phyloP scores from a whole-genome alignment of 92 coral and sea anemone genomes.

The Umimayanthus chanpuru region DNA sequence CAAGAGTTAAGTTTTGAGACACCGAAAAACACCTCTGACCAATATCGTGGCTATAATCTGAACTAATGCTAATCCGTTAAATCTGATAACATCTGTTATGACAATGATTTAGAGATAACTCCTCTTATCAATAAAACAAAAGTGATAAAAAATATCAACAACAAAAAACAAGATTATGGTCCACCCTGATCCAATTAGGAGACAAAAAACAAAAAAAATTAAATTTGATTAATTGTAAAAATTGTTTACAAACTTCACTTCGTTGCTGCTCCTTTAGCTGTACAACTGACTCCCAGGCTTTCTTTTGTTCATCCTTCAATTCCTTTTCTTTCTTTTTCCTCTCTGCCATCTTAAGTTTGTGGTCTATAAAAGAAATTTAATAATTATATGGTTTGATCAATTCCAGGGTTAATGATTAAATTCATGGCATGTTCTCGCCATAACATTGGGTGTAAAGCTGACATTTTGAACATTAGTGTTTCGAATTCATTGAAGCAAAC shows the following conservation, averaged over 20 bases:
- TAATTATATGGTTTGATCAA: slow-evolving; percentile 20
- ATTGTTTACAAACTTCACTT: slow-evolving; percentile 74
- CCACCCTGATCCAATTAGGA: no score
- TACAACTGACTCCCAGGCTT: slow-evolving; percentile 55
- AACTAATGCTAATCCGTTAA: no score
- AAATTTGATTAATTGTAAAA: background rate
- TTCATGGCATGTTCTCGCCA: background rate
- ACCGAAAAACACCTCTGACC: no score
- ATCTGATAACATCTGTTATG: background rate
- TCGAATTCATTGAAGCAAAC: no score
- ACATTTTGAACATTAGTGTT: background rate
- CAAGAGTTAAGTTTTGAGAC: no score
- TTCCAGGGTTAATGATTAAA: background rate
- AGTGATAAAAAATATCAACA: no score
- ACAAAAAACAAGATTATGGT: no score
- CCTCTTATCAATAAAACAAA: no score
- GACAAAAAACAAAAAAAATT: background rate
- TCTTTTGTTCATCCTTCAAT: slow-evolving; percentile 68
- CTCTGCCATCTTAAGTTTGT: slow-evolving; percentile 69
- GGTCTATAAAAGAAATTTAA: slow-evolving; percentile 46
- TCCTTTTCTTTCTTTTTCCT: slow-evolving; percentile 68
- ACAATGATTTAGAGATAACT: background rate
- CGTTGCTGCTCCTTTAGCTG: slow-evolving; percentile 85
- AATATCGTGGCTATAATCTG: no score
- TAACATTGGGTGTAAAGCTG: background rate